Percentiles rank a stretch among this genome's conserved stretches.
phyloP scores from a whole-genome alignment of 2,888 invertebrate species.

The Rhingia campestris region DNA sequence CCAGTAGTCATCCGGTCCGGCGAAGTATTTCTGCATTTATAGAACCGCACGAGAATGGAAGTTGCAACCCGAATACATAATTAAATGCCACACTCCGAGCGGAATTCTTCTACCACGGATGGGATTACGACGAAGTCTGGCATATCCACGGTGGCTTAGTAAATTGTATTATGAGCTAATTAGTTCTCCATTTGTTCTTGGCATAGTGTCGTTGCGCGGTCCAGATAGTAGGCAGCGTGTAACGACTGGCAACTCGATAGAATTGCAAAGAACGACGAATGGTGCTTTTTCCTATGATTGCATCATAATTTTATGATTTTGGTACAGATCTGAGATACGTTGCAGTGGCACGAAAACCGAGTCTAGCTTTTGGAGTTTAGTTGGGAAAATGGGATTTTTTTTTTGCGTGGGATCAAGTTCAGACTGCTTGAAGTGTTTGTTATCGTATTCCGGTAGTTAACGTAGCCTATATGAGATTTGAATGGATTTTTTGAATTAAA shows the following conservation, averaged over 20 bases:
- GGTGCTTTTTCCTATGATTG: constrained; percentile 24
- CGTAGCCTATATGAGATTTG: too few species aligned
- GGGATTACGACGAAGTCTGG: constrained; percentile 23
- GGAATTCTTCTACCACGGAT: constrained; percentile 42
- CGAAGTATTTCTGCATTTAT: constrained; percentile 21
- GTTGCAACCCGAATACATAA: constrained; percentile 63
- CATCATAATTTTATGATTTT: constrained; percentile 40
- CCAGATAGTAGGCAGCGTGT: constrained; percentile 54
- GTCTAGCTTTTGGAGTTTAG: background rate
- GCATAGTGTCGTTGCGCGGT: constrained; percentile 49
- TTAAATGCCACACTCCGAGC: constrained; percentile 25
- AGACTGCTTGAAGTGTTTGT: too few species aligned
- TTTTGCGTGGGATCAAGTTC: too few species aligned
- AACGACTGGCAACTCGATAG: constrained; percentile 27
- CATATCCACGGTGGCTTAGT: background rate
- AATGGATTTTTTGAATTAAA: too few species aligned
- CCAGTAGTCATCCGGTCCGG: constrained; percentile 50
- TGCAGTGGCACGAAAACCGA: background rate
- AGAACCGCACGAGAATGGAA: constrained; percentile 46
- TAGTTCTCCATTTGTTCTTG: constrained; percentile 36
- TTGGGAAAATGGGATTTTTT: too few species aligned
- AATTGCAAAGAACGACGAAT: constrained; percentile 12
- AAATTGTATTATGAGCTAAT: constrained; percentile 54
- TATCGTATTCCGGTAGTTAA: too few species aligned
- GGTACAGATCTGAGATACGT: constrained; percentile 23